Evolutionary conservation across 2,888 invertebrate species (phyloP), one percentile per base, ranked within the genome.

Genomic region (Drosophila helvetica): DNA sequence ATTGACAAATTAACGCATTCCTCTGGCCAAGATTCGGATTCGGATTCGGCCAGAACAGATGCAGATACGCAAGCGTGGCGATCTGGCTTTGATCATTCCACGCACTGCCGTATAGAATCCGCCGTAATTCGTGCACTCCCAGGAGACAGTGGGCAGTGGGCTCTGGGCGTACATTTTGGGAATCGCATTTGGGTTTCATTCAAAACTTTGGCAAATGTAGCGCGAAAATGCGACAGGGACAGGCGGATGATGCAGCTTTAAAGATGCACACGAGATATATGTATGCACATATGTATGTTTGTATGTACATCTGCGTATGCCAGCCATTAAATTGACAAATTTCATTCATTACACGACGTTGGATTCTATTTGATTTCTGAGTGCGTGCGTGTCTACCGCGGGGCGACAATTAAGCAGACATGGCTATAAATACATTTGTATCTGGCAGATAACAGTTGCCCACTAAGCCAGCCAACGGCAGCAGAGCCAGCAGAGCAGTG

Each of bases 311-410:
- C 54, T 55, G 45, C 48, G 61, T 59, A 48, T 33, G 65, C 66
- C 51, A 66, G 65, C 69, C 82, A 85, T 89, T 87, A 83, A 87
- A 74, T 87, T 89, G 89, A 83, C 83, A 87, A 83, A 83, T 83
- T 84, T 83, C 82, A 83, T 83, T 83, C 82, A 89, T 87, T 87
- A 64, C 82, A 89, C 85, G 84, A 64, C 56, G 73, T 43, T 54
- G 47, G 67, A 42, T 64, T 64, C 57, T 72, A 67, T 85, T 57
- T 59, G 68, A 72, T 81, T 78, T 78, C 22, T 66, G 65, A 56
- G 63, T 70, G 68, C 67, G 66, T 30, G 10, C 10, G 38, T 51
- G 55, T 50, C 48, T 69, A 58, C 38, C 47, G 33, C 64, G 82
- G 74, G 66, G 79, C 85, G 79, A 79, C 88, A 83, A 83, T 85